A percentile compares a stretch with the other conserved stretches of the same genome.
Evolutionary conservation across 2,888 invertebrate species (phyloP).

Genomic region (Volucella inflata): DNA sequence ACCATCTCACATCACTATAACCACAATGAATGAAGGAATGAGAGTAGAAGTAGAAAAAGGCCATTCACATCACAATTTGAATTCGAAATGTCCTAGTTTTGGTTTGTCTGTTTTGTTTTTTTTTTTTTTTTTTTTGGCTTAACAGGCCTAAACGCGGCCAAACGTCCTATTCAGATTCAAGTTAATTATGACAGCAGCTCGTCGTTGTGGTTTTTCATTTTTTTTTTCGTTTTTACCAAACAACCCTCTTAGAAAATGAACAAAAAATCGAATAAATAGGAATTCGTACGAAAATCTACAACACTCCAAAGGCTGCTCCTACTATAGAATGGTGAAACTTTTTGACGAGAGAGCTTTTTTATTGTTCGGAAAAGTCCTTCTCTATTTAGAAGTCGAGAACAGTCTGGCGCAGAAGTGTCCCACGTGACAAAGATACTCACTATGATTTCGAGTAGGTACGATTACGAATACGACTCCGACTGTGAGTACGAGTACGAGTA

Average conservation of each 20-base stretch:
- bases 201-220: slow-evolving; percentile 16
- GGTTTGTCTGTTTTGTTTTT: slow-evolving; percentile 7
- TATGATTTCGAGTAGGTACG: neutral
- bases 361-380: slow-evolving; percentile 8
- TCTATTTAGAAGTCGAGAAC: slow-evolving; percentile 54
- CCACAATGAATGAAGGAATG: slow-evolving; percentile 13
- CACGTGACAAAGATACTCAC: slow-evolving; percentile 49
- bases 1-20: no score
- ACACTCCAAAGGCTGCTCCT: slow-evolving; percentile 15
- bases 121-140: slow-evolving; percentile 24
- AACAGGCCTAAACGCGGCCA: slow-evolving; percentile 48
- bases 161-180: slow-evolving; percentile 62
- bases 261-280: slow-evolving; percentile 43
- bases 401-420: slow-evolving; percentile 65
- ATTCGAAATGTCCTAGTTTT: slow-evolving; percentile 65
- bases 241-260: neutral
- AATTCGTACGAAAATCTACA: slow-evolving; percentile 8
- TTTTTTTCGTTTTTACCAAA: neutral
- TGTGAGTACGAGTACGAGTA: neutral
- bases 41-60: slow-evolving; percentile 28
- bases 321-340: neutral
- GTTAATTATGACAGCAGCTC: slow-evolving; percentile 68
- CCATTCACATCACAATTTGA: slow-evolving; percentile 54
- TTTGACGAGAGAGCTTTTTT: slow-evolving; percentile 19
- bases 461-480: slow-evolving; percentile 8